phyloP scores from a whole-genome alignment of 2,797 vertebrate genomes.

The Lacerta agilis region DNA sequence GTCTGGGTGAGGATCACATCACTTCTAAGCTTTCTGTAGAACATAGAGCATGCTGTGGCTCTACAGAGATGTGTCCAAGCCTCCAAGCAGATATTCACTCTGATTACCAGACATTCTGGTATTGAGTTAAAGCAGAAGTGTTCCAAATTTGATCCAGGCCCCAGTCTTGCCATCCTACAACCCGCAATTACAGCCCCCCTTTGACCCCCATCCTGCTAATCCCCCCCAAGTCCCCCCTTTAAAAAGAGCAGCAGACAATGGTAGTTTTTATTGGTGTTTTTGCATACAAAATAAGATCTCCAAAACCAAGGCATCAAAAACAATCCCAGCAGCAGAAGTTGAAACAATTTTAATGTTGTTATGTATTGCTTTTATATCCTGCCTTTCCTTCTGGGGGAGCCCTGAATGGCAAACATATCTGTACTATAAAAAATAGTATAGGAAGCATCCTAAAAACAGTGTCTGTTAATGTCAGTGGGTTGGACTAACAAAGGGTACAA shows the following conservation, averaged over 20 bases:
- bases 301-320: background rate
- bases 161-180: background rate
- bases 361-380: no score
- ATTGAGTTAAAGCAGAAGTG: background rate
- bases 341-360: background rate
- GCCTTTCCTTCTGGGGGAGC: no score
- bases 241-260: background rate
- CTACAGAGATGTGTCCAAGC: background rate
- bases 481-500: no score
- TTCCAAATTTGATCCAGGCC: background rate
- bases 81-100: background rate
- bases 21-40: background rate
- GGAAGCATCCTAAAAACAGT: no score
- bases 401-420: no score
- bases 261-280: background rate
- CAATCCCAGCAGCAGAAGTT: background rate
- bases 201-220: background rate
- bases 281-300: no score
- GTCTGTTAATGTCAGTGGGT: no score
- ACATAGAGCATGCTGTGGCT: background rate
- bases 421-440: no score
- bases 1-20: accelerated
- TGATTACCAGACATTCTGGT: background rate
- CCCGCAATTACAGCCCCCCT: background rate
- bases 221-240: no score